Base-by-base conservation (phyloP, 2,888 invertebrate genomes). In the Cerceris rybyensis region DNA sequence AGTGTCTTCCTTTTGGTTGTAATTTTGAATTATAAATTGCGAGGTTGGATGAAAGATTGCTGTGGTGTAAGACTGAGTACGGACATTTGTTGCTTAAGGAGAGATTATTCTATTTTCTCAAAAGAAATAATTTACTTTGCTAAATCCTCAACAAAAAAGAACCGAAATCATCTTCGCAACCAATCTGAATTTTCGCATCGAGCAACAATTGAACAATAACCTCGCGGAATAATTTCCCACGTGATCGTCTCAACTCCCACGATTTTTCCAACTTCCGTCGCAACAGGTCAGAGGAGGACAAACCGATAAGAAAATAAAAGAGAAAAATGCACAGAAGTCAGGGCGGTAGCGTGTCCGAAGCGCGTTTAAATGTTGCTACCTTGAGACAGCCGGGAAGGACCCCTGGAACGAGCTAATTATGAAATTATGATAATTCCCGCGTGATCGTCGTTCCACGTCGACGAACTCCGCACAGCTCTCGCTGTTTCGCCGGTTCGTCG, bases 401-500 rank as follows among this genome's bases (percentile, higher is more conserved):
- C 89, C 87, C 88, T 87, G 85, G 86, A 87, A 88, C 87, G 88
- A 87, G 88, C 88, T 91, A 91, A 91, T 91, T 91, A 91, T 90
- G 90, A 91, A 91, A 91, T 91, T 91, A 90, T 90, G 90, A 87
- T 89, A 89, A 91, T 91, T 88, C 82, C 82, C 80, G 80, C 75
- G 80, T 78, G 86, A 80, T 78, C 80, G 83, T 55, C 82, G 85
- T 86, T 85, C 72, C 83, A 55, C 58, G 75, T 75, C 81, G 85
- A 55, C 82, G 84, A 60, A 49, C 75, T 72, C 68, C 75, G 58
- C 55, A 71, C 68, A 61, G 54, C 67, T 50, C 52, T 64, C 64
- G 69, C 43, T 55, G 73, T 66, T 76, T 59, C 73, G 58, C 60
- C 57, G 16, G 49, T 66, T 60, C 76, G 17, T 59, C 59, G 75